phyloP scores from a whole-genome alignment of 2,888 invertebrate species.

The Caenorhabditis sp. region DNA sequence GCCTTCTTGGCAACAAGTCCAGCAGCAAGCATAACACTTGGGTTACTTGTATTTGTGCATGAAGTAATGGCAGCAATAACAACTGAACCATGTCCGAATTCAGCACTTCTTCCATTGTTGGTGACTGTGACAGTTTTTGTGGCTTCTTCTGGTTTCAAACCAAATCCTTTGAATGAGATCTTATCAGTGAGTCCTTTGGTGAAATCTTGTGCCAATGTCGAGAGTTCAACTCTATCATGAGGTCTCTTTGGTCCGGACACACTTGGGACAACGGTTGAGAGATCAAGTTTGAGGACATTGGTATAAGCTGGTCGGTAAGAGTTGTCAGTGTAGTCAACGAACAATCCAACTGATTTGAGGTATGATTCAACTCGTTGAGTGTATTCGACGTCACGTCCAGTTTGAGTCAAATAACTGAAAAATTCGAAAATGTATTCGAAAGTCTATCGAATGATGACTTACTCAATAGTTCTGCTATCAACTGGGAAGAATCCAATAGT shows the following conservation, averaged over 20 bases:
- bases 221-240: conserved; percentile 83
- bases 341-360: conserved; percentile 82
- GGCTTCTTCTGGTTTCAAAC: conserved; percentile 59
- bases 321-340: conserved; percentile 81
- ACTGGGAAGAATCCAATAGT: conserved; percentile 75
- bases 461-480: conserved; percentile 62
- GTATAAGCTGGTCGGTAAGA: conserved; percentile 64
- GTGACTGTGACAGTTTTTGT: conserved; percentile 49
- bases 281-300: conserved; percentile 81
- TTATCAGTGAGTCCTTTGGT: conserved; percentile 83
- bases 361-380: conserved; percentile 77
- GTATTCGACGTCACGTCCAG: conserved; percentile 58
- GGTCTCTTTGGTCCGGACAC: conserved; percentile 96
- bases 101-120: conserved; percentile 42
- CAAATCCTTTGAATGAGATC: conserved; percentile 76
- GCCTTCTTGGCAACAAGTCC: conserved; percentile 75
- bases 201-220: conserved; percentile 90
- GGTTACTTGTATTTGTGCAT: conserved; percentile 97
- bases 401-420: conserved; percentile 60
- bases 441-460: not conserved
- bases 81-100: conserved; percentile 77
- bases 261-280: conserved; percentile 87
- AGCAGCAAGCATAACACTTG: conserved; percentile 96
- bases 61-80: conserved; percentile 97
- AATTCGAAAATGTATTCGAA: too few relatives aligned